Evolutionary conservation across 1,140 invertebrate genomes (phyloP).

Genomic region (Apis laboriosa): DNA sequence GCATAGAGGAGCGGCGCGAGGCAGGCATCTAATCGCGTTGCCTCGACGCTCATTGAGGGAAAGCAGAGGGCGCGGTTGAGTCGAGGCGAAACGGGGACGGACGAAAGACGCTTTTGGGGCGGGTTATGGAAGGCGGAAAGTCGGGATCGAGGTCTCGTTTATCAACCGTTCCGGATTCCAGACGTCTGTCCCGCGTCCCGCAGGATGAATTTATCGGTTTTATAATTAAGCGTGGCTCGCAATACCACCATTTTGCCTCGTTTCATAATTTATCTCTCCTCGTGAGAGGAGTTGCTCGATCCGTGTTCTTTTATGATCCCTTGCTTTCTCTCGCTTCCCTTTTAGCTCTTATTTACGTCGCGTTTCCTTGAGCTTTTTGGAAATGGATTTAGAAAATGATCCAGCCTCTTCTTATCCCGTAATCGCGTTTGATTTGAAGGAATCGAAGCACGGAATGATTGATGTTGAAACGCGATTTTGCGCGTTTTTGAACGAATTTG

Average conservation of each 20-base stretch:
- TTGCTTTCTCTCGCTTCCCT: too few species aligned
- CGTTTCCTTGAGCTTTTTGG: too few species aligned
- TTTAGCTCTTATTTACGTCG: too few species aligned
- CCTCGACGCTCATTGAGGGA: slow-evolving; percentile 14
- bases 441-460: too few species aligned
- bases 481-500: too few species aligned
- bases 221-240: slow-evolving; percentile 75
- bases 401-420: too few species aligned
- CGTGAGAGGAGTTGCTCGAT: too few species aligned
- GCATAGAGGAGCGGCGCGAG: slow-evolving; percentile 4
- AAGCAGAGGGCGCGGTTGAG: background rate
- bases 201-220: slow-evolving; percentile 78
- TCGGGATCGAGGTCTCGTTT: slow-evolving; percentile 73
- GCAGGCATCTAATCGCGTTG: slow-evolving; percentile 58
- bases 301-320: too few species aligned
- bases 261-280: slow-evolving; percentile 67
- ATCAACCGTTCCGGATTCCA: slow-evolving; percentile 71
- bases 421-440: too few species aligned
- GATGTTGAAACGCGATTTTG: too few species aligned
- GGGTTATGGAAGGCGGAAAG: slow-evolving; percentile 50
- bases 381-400: too few species aligned
- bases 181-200: slow-evolving; percentile 66
- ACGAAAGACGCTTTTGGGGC: background rate
- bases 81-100: background rate
- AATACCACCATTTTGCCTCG: slow-evolving; percentile 44